Base-by-base conservation (phyloP, 2,888 invertebrate species). In the Polyommatus iphigenia region DNA sequence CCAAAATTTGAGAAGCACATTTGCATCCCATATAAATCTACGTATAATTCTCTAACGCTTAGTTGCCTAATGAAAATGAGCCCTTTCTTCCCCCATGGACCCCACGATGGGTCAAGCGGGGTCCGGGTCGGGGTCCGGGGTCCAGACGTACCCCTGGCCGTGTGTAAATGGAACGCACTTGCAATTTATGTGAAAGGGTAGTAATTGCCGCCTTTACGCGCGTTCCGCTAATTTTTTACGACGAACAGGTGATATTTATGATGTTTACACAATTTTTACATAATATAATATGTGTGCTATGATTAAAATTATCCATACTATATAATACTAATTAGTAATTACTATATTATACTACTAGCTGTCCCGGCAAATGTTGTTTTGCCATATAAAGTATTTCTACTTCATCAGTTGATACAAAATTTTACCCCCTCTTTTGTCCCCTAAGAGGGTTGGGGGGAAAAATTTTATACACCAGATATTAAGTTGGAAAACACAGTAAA, bases 31-130 rank as follows among this genome's bases (percentile, higher is more conserved):
- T 88, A 91, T 91, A 90, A 89, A 90, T 90, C 87, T 90, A 90
- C 86, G 85, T 87, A 87, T 85, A 87, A 85, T 86, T 84, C 84
- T 84, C 84, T 83, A 84, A 87, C 86, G 88, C 87, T 87, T 87
- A 88, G 88, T 87, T 87, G 89, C 89, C 88, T 93, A 93, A 93
- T 93, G 93, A 93, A 93, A 93, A 91, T 91, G 92, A 92, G 91
- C 93, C 92, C 91, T 92, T 92, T 93, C 92, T 92, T 92, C 90
- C 78, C 78, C 78, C 41, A 59, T 84, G 84, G 83, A 84, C 82
- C 83, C 83, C 79, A 84, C 86, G 91, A 91, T 90, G 67, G 67
- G 67, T 67, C 67, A 67, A 67, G 67, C 67, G 67, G 67, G 67
- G 67, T 67, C 67, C 32, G 67, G 67, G 67, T 24, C 67, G 67